Percentiles rank a stretch among this genome's conserved stretches.
phyloP scores from a whole-genome alignment of 2,113 vertebrate species.

The Nothoprocta pentlandii region DNA sequence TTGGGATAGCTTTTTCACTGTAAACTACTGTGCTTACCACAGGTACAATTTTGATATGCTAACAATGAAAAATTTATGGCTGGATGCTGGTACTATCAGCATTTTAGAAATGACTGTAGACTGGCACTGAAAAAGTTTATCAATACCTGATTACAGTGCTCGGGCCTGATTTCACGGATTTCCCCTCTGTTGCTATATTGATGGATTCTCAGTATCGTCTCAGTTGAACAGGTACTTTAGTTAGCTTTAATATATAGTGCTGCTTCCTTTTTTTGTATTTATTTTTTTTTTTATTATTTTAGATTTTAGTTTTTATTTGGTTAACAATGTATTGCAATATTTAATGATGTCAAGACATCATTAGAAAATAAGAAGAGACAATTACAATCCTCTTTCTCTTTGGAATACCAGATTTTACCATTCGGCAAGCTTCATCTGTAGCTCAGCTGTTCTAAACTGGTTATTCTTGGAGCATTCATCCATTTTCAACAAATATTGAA shows the following conservation, averaged over 20 bases:
- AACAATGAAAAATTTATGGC: not conserved
- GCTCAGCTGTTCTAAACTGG: not conserved
- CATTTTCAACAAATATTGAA: not conserved
- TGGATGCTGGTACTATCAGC: not conserved
- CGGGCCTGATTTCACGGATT: not conserved
- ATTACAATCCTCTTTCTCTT: not conserved
- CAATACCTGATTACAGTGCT: not conserved
- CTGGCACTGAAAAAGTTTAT: not conserved
- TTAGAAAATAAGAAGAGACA: not conserved
- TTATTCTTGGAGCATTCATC: not conserved
- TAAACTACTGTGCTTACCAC: not conserved
- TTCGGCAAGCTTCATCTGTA: not conserved
- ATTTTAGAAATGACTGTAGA: not conserved
- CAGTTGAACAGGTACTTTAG: not conserved
- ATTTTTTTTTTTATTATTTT: not conserved
- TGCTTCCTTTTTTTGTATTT: not conserved
- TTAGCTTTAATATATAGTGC: not conserved
- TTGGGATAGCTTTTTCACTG: not conserved
- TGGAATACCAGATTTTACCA: not conserved
- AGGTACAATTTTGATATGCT: not conserved
- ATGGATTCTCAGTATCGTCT: not conserved
- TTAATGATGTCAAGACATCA: not conserved
- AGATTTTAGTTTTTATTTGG: not conserved
- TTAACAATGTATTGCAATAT: not conserved
- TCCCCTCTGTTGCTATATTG: not conserved